Evolutionary conservation across 2,797 vertebrate species (phyloP), one percentile per base, ranked within the genome.

Genomic region (Periparus ater): DNA sequence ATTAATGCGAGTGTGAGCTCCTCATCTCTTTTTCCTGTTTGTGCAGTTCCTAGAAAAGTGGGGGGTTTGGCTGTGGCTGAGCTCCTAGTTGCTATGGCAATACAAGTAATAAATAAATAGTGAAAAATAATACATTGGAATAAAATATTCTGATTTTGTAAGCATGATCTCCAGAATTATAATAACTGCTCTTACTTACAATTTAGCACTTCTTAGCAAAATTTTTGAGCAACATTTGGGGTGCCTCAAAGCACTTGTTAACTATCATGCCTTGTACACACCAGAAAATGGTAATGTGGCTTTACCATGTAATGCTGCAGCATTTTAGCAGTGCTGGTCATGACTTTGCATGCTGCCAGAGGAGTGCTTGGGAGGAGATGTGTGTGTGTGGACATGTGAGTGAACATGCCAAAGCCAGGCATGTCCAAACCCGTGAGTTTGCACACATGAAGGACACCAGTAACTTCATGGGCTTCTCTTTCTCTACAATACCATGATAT

Each of bases 81-180:
- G 85, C 13, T 89, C 48, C 75, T 66, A 22, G 93, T 93, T 96
- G 85, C 95, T 90, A 97, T 95, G 92, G 88, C 80, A 96, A 95
- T 95, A n/a, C 32, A 91, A 88, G 71, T 70, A 93, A 93, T 93
- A 97, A 96, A 96, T 96, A 95, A 95, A 93, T 67, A 93, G 88
- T 85, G 86, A 95, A 95, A 95, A 95, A 79, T 61, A 76, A 94
- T 79, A 73, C 47, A 76, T 63, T 47, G 51, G 26, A 85, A 90
- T 85, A 77, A 92, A 93, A 79, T 93, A 88, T 53, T 81, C 48
- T 47, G 44, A 76, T 89, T 93, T 78, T 73, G 26, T 67, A 63
- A 90, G n/a, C 57, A 20, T 13, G 18, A 53, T 76, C 34, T 65
- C 73, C 53, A 47, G 45, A 70, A 50, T 53, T 82, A 48, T 18